A percentile compares a stretch with the other conserved stretches of the same genome.
Evolutionary conservation across 2,797 vertebrate species (phyloP).

Genomic region (Cryptoprocta ferox): DNA sequence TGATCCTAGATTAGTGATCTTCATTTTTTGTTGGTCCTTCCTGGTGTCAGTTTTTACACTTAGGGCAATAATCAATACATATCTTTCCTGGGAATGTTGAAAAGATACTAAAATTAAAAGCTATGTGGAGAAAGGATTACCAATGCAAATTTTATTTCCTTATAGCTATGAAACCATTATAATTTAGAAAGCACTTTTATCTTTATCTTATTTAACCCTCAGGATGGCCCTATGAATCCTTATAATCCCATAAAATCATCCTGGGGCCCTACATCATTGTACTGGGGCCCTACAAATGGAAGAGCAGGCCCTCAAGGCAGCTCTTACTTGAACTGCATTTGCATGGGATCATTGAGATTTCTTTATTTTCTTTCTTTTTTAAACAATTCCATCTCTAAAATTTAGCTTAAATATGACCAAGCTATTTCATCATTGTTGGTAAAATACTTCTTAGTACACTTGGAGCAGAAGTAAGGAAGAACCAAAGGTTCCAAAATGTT

Average conservation of each 20-base stretch:
- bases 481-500: neutral
- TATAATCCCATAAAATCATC: neutral
- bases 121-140: neutral
- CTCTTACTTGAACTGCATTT: neutral
- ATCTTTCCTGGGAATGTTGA: neutral
- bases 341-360: neutral
- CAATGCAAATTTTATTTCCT: neutral
- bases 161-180: neutral
- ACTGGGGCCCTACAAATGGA: neutral
- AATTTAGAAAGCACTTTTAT: neutral
- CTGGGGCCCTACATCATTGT: neutral
- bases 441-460: neutral
- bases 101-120: slow-evolving; percentile 24
- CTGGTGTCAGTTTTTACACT: neutral
- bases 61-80: neutral
- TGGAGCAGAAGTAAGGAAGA: neutral
- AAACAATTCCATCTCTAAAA: neutral
- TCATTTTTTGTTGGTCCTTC: neutral
- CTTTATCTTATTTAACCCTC: neutral
- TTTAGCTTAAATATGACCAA: neutral
- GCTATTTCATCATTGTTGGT: neutral
- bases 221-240: neutral
- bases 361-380: neutral
- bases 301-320: neutral
- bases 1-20: neutral